Evolutionary conservation across 2,888 invertebrate species (phyloP), one percentile per base, ranked within the genome.

Genomic region (Muscina levida): DNA sequence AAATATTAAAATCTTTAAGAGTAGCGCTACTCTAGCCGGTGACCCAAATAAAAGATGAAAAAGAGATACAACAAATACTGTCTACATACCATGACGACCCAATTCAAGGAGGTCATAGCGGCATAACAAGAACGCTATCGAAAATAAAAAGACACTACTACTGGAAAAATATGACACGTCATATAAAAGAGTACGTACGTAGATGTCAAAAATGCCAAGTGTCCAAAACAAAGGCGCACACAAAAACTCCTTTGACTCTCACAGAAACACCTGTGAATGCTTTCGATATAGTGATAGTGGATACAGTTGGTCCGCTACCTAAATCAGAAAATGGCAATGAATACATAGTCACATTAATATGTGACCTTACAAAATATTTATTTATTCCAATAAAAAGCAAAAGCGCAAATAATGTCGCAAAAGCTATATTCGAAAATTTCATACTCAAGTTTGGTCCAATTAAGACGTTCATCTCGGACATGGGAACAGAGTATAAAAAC

Each of bases 401-500:
- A 10, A 42, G 10, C 10, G 42, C 42, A 2, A 42, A 42, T 22
- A 84, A 82, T 0, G 75, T 85, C 3, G 84, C 85, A 22, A 83
- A 62, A 82, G 82, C 82, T 44, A 75, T 72, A 37, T 83, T 85
- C 37, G 4, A 42, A 10, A 2, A 42, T 10, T 42, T 42, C n/a
- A 11, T 42, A 2, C 42, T n/a, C 2, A 8, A 2, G 13, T 42
- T 5, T 42, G 42, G 42, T 42, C 42, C 42, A 5, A 42, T 42
- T 2, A 42, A 42, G 42, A 42, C 6, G 11, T 8, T 42, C 11
- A 42, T 42, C n/a, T 42, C 42, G 42, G 42, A 42, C 11, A 42
- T 42, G 42, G 42, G 42, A 8, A 8, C 42, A 2, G 42, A 8
- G 10, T 42, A 42, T n/a, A 42, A 42, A 2, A 42, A 42, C 42